Conservation (phyloP, 2,797 vertebrate genomes). For the Lagodon rhomboides region DNA sequence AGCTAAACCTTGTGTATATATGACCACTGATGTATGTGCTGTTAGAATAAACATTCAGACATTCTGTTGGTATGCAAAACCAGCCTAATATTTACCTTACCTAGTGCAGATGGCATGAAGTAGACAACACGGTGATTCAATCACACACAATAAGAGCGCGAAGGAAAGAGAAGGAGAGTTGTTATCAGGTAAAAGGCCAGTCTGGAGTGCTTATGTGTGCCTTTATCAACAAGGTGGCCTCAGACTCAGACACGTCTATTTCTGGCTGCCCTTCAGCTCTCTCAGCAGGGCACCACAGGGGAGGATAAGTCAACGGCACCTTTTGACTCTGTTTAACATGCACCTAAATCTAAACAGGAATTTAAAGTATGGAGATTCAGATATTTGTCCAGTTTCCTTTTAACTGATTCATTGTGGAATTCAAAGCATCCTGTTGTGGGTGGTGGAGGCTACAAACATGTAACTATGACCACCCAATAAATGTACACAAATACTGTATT, state of each 20-base stretch:
- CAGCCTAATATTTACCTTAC: slow-evolving; percentile 1
- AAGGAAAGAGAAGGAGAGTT: background rate
- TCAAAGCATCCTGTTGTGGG: background rate
- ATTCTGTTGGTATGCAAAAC: background rate
- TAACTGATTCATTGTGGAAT: background rate
- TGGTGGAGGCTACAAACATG: background rate
- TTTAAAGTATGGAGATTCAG: background rate
- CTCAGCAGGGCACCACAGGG: background rate
- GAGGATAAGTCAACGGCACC: background rate
- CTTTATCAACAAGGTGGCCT: slow-evolving; percentile 48
- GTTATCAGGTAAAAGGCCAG: slow-evolving; percentile 64
- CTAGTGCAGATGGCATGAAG: background rate
- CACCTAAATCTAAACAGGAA: background rate
- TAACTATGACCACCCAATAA: background rate
- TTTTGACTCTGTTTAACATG: background rate
- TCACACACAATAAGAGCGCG: slow-evolving; percentile 10
- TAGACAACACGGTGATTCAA: background rate
- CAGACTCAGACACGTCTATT: slow-evolving; percentile 60
- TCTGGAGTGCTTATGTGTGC: slow-evolving; percentile 45
- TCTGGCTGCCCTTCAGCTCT: slow-evolving; percentile 51
- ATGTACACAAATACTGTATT: background rate
- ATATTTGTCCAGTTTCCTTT: background rate
- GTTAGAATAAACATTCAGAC: slow-evolving; percentile 25
- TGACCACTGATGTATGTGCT: slow-evolving; percentile 13
- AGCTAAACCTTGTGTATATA: slow-evolving; percentile 18